Evolutionary conservation across 2,113 vertebrate species (phyloP).

Genomic region (Microtus ochrogaster): DNA sequence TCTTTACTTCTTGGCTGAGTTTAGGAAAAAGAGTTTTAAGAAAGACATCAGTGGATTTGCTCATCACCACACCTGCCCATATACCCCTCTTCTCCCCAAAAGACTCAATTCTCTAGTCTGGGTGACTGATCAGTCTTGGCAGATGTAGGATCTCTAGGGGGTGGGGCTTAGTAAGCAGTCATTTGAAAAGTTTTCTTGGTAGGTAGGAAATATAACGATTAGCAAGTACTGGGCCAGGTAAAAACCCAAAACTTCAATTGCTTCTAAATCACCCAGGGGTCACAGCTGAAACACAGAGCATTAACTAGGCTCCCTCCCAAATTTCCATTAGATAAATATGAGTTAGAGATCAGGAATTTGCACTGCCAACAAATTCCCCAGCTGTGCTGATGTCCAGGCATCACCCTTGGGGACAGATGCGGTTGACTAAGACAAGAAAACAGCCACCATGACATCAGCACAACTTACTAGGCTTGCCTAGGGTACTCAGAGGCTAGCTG

Average conservation of each 20-base stretch:
- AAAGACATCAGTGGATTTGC: neutral
- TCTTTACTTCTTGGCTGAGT: neutral
- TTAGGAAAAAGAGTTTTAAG: neutral
- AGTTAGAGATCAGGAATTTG: neutral
- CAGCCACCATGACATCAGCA: neutral
- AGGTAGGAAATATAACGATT: neutral
- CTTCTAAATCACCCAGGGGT: neutral
- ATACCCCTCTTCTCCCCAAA: neutral
- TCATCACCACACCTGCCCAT: neutral
- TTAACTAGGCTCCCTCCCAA: neutral
- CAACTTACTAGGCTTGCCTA: neutral
- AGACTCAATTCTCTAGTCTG: neutral
- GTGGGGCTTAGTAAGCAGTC: neutral
- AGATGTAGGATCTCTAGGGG: neutral
- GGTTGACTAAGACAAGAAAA: neutral
- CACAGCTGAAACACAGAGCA: neutral
- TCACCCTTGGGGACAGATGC: neutral
- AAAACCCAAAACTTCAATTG: neutral
- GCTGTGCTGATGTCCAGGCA: neutral
- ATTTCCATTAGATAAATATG: neutral
- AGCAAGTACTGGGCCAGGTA: neutral
- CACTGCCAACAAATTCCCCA: slow-evolving; percentile 43
- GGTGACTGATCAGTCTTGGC: neutral
- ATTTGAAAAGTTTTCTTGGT: neutral
- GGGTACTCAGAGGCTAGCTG: neutral